A percentile compares a stretch with the other conserved stretches of the same genome.
These are phyloP conservation scores for Esperia sulphurella DNA, from an alignment of 2,888 invertebrate species.

Conservation along the genomic window DNA sequence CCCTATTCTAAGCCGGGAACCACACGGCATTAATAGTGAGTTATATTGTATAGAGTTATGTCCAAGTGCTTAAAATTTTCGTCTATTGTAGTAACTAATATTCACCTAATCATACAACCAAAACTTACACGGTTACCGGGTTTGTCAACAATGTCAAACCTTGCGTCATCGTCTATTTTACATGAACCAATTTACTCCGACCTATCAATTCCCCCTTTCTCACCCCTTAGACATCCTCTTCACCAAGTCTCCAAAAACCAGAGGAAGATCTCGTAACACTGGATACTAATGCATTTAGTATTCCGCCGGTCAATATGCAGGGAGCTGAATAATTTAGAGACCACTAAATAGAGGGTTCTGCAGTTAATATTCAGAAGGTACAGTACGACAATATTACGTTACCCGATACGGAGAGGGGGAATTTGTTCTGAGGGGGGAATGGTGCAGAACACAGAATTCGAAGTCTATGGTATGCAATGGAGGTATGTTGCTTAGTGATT, in stretches of 20 bases:
- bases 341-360: constrained; percentile 62
- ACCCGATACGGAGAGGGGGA: constrained; percentile 45
- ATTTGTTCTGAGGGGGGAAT: no score
- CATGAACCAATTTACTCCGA: constrained; percentile 13
- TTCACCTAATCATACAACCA: constrained; percentile 13
- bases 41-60: no score
- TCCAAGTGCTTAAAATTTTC: background rate
- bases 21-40: no score
- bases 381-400: constrained; percentile 58
- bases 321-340: constrained; percentile 62
- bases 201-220: background rate
- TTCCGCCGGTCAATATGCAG: constrained; percentile 59
- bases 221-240: background rate
- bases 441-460: constrained; percentile 53
- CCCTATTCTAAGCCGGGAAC: no score
- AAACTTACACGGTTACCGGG: constrained; percentile 17
- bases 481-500: constrained; percentile 6
- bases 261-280: constrained; percentile 22
- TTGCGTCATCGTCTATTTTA: constrained; percentile 18
- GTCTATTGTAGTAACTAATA: background rate
- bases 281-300: constrained; percentile 41
- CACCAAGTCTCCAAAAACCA: background rate
- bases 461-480: constrained; percentile 31
- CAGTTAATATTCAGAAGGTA: constrained; percentile 65
- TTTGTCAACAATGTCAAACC: constrained; percentile 27